Conservation (phyloP, 2,113 vertebrate genomes). For the Polyodon spathula region DNA sequence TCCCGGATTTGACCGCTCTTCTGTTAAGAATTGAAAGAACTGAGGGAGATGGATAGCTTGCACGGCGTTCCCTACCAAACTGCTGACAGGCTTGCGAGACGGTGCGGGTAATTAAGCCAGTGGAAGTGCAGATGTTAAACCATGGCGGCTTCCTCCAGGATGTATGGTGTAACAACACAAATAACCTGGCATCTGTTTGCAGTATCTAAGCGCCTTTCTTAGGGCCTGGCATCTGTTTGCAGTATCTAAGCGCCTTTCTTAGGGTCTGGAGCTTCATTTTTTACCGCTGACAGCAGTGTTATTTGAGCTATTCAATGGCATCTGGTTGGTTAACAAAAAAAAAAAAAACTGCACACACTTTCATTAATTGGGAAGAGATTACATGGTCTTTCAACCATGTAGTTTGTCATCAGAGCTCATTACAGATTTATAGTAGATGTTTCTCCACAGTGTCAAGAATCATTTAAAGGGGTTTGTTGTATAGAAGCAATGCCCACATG, state of each 20-base stretch:
- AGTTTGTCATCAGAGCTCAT: conserved; percentile 99
- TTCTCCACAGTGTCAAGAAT: conserved; percentile 99
- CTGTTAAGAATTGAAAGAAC: not conserved
- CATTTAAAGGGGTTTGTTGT: conserved; percentile 86
- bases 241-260: conserved; percentile 88
- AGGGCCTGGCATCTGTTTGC: too few species aligned
- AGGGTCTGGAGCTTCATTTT: conserved; percentile 89
- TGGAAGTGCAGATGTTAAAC: conserved; percentile 76
- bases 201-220: too few species aligned
- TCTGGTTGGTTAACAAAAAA: conserved; percentile 75
- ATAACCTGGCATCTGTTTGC: conserved; percentile 84
- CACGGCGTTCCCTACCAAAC: conserved; percentile 36
- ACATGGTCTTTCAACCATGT: conserved; percentile 99
- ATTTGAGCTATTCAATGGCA: conserved; percentile 90
- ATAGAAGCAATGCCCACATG: conserved; percentile 74
- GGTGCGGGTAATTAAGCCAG: conserved; percentile 73
- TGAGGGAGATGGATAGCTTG: conserved; percentile 25
- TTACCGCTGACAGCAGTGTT: conserved; percentile 91
- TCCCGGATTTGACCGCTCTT: too few species aligned
- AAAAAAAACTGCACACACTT: conserved; percentile 70
- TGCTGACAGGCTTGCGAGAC: conserved; percentile 62
- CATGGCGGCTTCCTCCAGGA: conserved; percentile 64
- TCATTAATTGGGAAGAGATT: conserved; percentile 99
- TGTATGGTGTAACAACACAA: conserved; percentile 57
- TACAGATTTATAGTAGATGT: conserved; percentile 99